A percentile compares a stretch with the other conserved stretches of the same genome.
phyloP scores from a whole-genome alignment of 2,113 vertebrate species.

The human region DNA sequence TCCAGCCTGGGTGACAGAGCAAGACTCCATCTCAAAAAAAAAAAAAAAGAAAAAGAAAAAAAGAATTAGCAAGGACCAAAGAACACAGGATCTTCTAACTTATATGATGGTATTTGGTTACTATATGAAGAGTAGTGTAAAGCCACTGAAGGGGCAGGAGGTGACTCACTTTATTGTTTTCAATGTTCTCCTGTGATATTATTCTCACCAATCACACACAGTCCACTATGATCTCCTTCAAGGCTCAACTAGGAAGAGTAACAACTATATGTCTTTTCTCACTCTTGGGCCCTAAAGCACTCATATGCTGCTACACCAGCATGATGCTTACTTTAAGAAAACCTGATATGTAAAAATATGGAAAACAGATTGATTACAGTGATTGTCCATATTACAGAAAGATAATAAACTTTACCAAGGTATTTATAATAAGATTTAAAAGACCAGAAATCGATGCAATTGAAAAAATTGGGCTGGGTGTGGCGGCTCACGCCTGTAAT shows the following conservation, averaged over 20 bases:
- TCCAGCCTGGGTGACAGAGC: too few relatives aligned
- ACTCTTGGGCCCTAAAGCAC: neutral
- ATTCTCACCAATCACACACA: neutral
- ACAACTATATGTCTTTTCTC: neutral
- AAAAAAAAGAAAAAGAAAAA: too few relatives aligned
- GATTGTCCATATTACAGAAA: neutral
- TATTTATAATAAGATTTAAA: neutral
- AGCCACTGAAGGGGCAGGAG: neutral
- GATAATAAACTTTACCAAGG: neutral
- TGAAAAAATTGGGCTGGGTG: neutral
- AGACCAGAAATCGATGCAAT: neutral
- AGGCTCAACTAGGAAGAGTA: neutral
- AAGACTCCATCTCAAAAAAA: too few relatives aligned
- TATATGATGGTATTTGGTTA: neutral
- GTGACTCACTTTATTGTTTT: neutral
- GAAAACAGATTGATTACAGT: neutral
- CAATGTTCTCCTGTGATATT: too few relatives aligned
- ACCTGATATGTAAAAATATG: neutral
- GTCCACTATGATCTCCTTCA: neutral
- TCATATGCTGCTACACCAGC: neutral
- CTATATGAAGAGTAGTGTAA: neutral
- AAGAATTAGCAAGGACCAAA: neutral
- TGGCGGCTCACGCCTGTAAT: too few relatives aligned
- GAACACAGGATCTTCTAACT: neutral
- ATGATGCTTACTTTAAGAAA: neutral